phyloP scores from a whole-genome alignment of 1,140 invertebrate species.

The Cyclina sinensis region DNA sequence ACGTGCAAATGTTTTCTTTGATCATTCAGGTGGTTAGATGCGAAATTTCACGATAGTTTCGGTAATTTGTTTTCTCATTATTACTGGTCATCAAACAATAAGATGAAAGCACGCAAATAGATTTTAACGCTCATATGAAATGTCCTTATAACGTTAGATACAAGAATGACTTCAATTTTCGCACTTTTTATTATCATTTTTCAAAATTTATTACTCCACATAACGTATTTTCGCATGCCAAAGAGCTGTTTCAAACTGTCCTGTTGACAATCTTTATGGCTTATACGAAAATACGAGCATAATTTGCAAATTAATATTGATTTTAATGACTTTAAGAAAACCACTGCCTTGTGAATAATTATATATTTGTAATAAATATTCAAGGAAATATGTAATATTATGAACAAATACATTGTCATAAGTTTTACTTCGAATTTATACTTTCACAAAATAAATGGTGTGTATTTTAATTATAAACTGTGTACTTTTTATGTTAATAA shows the following conservation, averaged over 20 bases:
- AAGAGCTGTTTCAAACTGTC: background rate
- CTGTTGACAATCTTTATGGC: too few relatives aligned
- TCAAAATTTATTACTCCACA: background rate
- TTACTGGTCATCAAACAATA: slow-evolving; percentile 52
- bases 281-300: background rate
- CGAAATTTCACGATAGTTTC: slow-evolving; percentile 58
- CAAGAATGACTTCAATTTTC: slow-evolving; percentile 23
- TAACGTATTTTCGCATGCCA: background rate
- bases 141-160: slow-evolving; percentile 17
- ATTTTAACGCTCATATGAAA: slow-evolving; percentile 55
- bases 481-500: too few relatives aligned
- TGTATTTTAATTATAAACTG: too few relatives aligned
- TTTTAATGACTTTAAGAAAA: background rate
- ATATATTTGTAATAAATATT: too few relatives aligned
- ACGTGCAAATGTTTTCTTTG: slow-evolving; percentile 45
- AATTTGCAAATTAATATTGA: background rate
- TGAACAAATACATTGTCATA: too few relatives aligned
- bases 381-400: too few relatives aligned
- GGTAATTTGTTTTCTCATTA: slow-evolving; percentile 60
- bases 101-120: slow-evolving; percentile 59
- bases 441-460: too few relatives aligned
- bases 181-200: slow-evolving; percentile 38
- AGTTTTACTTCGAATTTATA: too few relatives aligned
- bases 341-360: too few relatives aligned
- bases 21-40: slow-evolving; percentile 49